Evolutionary conservation across 2,113 vertebrate species (phyloP).

Genomic region (Cephalopholis sonnerati): DNA sequence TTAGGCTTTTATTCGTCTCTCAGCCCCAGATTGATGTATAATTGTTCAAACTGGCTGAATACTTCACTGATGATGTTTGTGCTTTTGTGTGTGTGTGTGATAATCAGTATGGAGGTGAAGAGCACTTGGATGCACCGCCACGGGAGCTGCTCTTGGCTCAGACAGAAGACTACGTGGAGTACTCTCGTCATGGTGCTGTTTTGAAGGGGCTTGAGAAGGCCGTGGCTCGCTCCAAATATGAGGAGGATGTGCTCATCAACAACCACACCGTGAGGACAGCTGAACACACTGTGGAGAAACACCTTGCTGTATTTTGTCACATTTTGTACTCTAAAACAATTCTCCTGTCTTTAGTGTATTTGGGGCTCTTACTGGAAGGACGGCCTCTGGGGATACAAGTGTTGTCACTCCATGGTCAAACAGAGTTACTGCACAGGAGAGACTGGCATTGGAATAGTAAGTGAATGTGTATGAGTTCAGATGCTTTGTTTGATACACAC

Average conservation of each 20-base stretch:
- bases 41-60: not conserved
- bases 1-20: no score
- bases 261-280: conserved; percentile 91
- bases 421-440: conserved; percentile 97
- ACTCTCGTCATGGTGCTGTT: conserved; percentile 95
- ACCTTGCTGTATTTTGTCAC: not conserved
- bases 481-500: not conserved
- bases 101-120: conserved; percentile 94
- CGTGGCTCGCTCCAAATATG: conserved; percentile 95
- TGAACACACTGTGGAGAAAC: not conserved
- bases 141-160: conserved; percentile 95
- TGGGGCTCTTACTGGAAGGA: conserved; percentile 99
- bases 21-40: not conserved
- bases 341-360: conserved; percentile 87
- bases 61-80: not conserved
- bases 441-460: conserved; percentile 89
- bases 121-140: conserved; percentile 93
- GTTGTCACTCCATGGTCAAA: conserved; percentile 97
- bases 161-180: conserved; percentile 98
- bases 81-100: conserved; percentile 16
- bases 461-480: conserved; percentile 54
- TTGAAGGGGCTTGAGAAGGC: conserved; percentile 97
- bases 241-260: conserved; percentile 95
- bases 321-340: not conserved
- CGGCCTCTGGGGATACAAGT: conserved; percentile 96